Evolutionary conservation across 2,888 invertebrate genomes (phyloP), one percentile per base, ranked within the genome.

Genomic region (Neoascia interrupta): DNA sequence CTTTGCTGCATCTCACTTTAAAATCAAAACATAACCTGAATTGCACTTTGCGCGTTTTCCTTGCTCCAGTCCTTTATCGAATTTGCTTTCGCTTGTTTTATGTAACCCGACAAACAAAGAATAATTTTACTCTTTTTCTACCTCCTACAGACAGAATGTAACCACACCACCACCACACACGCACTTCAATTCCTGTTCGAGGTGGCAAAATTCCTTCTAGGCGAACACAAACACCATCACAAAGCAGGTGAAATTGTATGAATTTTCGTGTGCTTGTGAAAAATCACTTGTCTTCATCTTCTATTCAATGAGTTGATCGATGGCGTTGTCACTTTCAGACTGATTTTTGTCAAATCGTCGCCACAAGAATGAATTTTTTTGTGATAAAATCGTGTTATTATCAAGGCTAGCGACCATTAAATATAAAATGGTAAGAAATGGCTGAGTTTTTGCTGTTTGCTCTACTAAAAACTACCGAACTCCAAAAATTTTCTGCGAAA

Each of bases 41-140:
- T n/a, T n/a, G n/a, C n/a, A n/a, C n/a, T n/a, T 21, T 49, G 15
- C 21, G 2, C 16, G 11, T 3, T 19, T 3, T 41, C 5, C 6
- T 53, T 15, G 8, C 23, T n/a, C n/a, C n/a, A n/a, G n/a, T n/a
- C n/a, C n/a, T n/a, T n/a, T n/a, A n/a, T n/a, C n/a, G n/a, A n/a
- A 13, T 23, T 45, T 15, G 2, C 43, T 58, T 15, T 37, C 3
- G 15, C 1, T 39, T 39, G 18, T 23, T 49, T 69, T 69, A 69
- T 69, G 58, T 69, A 69, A 69, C 41, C 31, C 39, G 43, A 51
- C 58, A 45, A 56, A 68, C 34, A 49, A 51, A 69, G 68, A 43
- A 60, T 54, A n/a, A n/a, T n/a, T n/a, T n/a, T n/a, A n/a, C n/a
- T n/a, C n/a, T n/a, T n/a, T n/a, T n/a, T n/a, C n/a, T n/a, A n/a